These are phyloP conservation scores for Geotrypetes seraphini DNA, from an alignment of 2,797 vertebrate genomes.

Conservation along the genomic window DNA sequence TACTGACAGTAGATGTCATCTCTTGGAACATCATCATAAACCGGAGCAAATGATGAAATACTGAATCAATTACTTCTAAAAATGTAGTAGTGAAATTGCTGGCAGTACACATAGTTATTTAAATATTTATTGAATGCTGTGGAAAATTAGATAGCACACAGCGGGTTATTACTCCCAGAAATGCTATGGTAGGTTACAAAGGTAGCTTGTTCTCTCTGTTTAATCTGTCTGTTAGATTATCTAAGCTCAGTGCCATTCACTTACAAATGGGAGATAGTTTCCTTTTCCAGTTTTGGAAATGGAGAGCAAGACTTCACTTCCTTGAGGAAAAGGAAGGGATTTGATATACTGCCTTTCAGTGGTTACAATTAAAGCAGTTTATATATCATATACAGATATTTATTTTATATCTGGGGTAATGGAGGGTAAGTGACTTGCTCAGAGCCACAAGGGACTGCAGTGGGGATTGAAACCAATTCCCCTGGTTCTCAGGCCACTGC, in stretches of 20 bases:
- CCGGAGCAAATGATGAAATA: conserved; percentile 66
- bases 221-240: conserved; percentile 7
- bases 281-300: conserved; percentile 8
- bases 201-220: conserved; percentile 14
- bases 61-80: conserved; percentile 64
- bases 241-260: conserved; percentile 2
- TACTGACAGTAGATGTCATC: conserved; percentile 69
- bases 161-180: conserved; percentile 20
- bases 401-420: no score
- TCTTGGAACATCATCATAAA: conserved; percentile 61
- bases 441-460: no score
- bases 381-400: no score
- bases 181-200: conserved; percentile 11
- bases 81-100: conserved; percentile 59
- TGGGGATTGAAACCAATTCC: no score
- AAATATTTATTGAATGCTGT: conserved; percentile 53
- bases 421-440: no score
- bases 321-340: no score
- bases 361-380: no score
- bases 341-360: no score
- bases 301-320: background rate
- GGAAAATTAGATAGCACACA: conserved; percentile 44
- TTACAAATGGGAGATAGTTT: conserved; percentile 7
- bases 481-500: no score
- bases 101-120: conserved; percentile 55